A percentile compares a stretch with the other conserved stretches of the same genome.
Conservation (phyloP, 2,797 vertebrate genomes). For the Vireo griseus region DNA sequence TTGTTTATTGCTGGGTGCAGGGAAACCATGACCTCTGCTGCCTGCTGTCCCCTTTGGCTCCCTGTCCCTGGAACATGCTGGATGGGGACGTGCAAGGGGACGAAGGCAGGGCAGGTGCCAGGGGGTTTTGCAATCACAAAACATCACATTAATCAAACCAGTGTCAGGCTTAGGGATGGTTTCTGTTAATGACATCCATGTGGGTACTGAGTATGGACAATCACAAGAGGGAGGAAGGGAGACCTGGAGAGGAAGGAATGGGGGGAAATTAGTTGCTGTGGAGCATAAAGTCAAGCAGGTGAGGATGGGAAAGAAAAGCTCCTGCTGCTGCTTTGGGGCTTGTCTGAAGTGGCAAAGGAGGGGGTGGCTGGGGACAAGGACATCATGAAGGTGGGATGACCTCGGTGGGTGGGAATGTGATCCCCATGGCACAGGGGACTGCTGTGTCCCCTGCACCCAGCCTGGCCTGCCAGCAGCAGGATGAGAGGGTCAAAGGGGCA, state of each 20-base stretch:
- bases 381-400: background rate
- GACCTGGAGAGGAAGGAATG: background rate
- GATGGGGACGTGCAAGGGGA: background rate
- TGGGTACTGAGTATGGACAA: background rate
- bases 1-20: background rate
- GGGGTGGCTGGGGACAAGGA: background rate
- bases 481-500: fast-evolving
- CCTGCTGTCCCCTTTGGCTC: background rate
- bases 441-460: background rate
- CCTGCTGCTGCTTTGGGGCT: background rate
- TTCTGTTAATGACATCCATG: background rate
- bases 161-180: background rate
- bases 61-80: background rate
- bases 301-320: background rate
- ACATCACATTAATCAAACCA: background rate
- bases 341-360: background rate
- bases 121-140: background rate
- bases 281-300: background rate
- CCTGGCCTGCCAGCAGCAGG: background rate
- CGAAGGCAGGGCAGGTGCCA: fast-evolving
- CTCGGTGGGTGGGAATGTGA: fast-evolving
- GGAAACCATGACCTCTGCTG: background rate
- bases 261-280: fast-evolving
- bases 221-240: background rate
- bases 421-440: fast-evolving